Base-by-base conservation (phyloP, 2,888 invertebrate genomes). In the Apocheima hispidaria region DNA sequence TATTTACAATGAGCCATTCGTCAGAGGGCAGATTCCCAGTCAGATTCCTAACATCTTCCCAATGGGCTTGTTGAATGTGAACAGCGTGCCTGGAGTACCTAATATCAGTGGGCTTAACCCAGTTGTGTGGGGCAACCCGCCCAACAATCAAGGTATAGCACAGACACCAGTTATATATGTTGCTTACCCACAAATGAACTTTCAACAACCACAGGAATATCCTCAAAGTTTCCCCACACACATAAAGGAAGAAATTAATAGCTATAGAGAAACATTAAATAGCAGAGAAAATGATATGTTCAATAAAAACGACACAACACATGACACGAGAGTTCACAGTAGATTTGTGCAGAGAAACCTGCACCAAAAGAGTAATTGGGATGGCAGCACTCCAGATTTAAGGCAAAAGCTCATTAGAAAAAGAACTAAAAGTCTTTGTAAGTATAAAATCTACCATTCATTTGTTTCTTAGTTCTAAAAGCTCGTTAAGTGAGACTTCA, bases 11-110 rank as follows among this genome's bases (percentile, higher is more conserved):
- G 77, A 80, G 43, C 77, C 75, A 54, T 61, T 75, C 35, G 75
- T 71, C 10, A 80, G 77, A 57, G 80, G 75, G 50, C 70, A 72
- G 41, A 75, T 74, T 60, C 16, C 71, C n/a, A 77, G 71, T 55
- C 60, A 61, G 44, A 41, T 68, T 44, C 21, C 62, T 21, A 64
- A 41, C 53, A 36, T 50, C 30, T 33, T 36, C 20, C 28, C 65
- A 49, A 36, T 70, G 44, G 51, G 48, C 43, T 38, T 53, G 16
- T 20, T 48, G 26, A 53, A 53, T 41, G 14, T 41, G 1, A 36
- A 36, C 12, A 26, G 6, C 26, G 6, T 28, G 40, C 2, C 40
- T 26, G 40, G n/a, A 16, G 18, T 40, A n/a, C 20, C 38, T n/a
- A 50, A 38, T 28, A 41, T 30, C 2, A 36, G 21, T n/a, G 51